Conservation (phyloP, 1,140 invertebrate genomes). For the Drosophila tani region DNA sequence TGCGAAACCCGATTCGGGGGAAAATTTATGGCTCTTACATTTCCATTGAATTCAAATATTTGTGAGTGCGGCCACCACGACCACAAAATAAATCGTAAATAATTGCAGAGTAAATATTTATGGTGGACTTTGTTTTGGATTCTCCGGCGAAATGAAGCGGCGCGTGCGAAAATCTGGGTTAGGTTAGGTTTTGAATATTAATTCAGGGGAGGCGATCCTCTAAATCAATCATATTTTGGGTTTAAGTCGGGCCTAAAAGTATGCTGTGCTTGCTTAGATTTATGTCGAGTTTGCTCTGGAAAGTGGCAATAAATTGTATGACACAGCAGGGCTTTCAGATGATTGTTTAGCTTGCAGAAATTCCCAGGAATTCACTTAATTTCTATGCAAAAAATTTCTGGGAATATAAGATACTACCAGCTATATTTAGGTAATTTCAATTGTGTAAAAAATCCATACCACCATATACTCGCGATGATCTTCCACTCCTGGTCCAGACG, state of each 20-base stretch:
- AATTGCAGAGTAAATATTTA: slow-evolving; percentile 63
- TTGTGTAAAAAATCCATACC: too few species aligned
- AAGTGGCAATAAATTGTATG: background rate
- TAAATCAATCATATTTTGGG: background rate
- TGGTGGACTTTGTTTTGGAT: background rate
- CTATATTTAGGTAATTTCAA: too few species aligned
- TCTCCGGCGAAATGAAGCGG: slow-evolving; percentile 4
- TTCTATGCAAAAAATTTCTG: too few species aligned
- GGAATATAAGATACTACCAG: too few species aligned
- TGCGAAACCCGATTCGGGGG: slow-evolving; percentile 58
- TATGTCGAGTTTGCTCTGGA: background rate
- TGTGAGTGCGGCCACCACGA: slow-evolving; percentile 12
- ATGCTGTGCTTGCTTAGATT: background rate
- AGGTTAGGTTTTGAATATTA: slow-evolving; percentile 12
- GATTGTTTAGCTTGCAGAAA: background rate
- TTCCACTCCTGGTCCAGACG: too few species aligned
- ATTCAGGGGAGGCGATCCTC: background rate
- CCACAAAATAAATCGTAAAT: slow-evolving; percentile 46
- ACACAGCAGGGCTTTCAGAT: background rate
- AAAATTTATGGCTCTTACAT: slow-evolving; percentile 69
- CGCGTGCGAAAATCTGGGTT: slow-evolving; percentile 4
- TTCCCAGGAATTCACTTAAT: too few species aligned
- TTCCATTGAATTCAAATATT: slow-evolving; percentile 73
- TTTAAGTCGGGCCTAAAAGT: slow-evolving; percentile 3
- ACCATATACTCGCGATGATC: too few species aligned